Conservation (phyloP, 2,113 vertebrate species). For the Clarias macrocephalus region DNA sequence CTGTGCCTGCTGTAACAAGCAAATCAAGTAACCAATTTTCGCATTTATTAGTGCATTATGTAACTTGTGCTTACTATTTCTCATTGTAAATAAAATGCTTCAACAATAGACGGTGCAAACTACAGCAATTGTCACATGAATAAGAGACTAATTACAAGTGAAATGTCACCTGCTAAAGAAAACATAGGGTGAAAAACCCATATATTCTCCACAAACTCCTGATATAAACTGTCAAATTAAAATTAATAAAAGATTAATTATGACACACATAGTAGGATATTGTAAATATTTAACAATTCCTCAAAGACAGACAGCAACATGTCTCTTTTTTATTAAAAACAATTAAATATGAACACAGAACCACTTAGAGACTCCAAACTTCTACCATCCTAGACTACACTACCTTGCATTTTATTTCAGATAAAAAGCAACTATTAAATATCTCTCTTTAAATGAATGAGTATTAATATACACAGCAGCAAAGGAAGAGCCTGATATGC, state of each 20-base stretch:
- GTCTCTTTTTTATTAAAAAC: not conserved
- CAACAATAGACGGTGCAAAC: not conserved
- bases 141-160: not conserved
- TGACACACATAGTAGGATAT: not conserved
- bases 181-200: not conserved
- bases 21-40: not conserved
- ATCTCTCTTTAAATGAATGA: not conserved
- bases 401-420: not conserved
- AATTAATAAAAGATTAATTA: not conserved
- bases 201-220: not conserved
- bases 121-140: not conserved
- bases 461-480: not conserved
- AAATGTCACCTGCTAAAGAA: not conserved
- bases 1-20: not conserved
- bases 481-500: not conserved
- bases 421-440: not conserved
- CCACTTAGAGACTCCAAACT: not conserved
- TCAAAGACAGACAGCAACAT: not conserved
- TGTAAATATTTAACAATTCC: not conserved
- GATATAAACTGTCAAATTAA: not conserved
- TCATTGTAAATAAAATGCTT: not conserved
- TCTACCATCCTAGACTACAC: not conserved
- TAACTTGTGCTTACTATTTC: not conserved
- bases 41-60: not conserved
- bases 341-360: not conserved